Evolutionary conservation across 2,113 vertebrate genomes (phyloP).

Genomic region (Dicrurus megarhynchus): DNA sequence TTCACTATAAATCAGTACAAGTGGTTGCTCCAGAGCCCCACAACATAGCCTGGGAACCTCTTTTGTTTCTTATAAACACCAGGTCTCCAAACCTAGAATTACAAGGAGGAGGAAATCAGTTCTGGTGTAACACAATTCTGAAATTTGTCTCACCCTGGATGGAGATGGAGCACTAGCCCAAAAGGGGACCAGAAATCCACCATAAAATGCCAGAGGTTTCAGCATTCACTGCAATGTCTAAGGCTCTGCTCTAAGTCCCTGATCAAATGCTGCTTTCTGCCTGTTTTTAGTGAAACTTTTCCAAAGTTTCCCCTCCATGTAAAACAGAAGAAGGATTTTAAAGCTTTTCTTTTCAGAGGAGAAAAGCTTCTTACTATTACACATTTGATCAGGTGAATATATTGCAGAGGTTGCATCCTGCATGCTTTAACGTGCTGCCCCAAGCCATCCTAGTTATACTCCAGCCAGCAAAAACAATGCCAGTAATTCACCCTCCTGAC

Average conservation of each 20-base stretch:
- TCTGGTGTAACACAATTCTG: background rate
- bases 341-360: background rate
- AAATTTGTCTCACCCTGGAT: background rate
- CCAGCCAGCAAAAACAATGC: background rate
- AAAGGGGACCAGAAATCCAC: background rate
- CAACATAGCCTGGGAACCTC: background rate
- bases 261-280: rapidly evolving
- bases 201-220: background rate
- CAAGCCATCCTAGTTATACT: background rate
- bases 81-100: background rate
- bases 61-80: background rate
- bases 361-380: background rate
- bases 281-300: background rate
- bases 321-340: background rate
- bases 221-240: rapidly evolving
- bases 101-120: background rate
- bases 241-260: background rate
- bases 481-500: background rate
- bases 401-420: background rate
- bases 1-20: background rate
- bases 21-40: background rate
- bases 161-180: background rate
- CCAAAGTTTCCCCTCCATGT: background rate
- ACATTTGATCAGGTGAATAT: background rate
- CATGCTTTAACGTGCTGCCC: background rate